A percentile compares a stretch with the other conserved stretches of the same genome.
Evolutionary conservation across 1,140 invertebrate genomes (phyloP).

Genomic region (Bilobella aurantiaca): DNA sequence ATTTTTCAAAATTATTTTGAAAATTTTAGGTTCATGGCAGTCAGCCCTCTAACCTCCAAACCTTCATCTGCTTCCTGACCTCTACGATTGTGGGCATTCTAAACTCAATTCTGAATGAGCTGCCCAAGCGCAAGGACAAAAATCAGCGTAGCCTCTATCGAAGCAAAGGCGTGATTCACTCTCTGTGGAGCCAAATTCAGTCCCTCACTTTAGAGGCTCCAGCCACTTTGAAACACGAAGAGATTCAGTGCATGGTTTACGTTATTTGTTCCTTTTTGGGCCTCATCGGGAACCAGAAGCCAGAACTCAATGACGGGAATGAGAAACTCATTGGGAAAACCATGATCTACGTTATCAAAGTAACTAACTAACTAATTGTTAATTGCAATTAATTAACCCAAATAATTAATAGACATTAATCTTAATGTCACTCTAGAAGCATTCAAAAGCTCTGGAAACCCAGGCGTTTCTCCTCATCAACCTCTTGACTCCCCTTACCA

Average conservation of each 20-base stretch:
- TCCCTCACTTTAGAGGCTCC: background rate
- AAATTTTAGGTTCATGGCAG: constrained; percentile 19
- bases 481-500: background rate
- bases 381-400: too few relatives aligned
- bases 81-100: constrained; percentile 30
- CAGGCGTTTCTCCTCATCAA: constrained; percentile 25
- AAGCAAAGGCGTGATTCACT: constrained; percentile 14
- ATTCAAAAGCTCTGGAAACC: background rate
- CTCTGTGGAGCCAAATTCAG: constrained; percentile 7
- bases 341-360: background rate
- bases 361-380: too few relatives aligned
- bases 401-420: too few relatives aligned
- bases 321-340: background rate
- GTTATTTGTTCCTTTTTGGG: constrained; percentile 19
- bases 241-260: constrained; percentile 24
- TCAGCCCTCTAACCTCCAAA: constrained; percentile 13
- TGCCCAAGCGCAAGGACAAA: background rate
- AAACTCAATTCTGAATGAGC: constrained; percentile 13
- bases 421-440: constrained; percentile 13
- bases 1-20: constrained; percentile 6
- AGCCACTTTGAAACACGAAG: constrained; percentile 5
- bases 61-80: constrained; percentile 21
- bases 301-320: background rate
- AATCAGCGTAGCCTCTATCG: constrained; percentile 1
- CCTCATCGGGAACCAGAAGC: constrained; percentile 15